phyloP scores from a whole-genome alignment of 2,113 vertebrate species.

The Nothoprocta perdicaria region DNA sequence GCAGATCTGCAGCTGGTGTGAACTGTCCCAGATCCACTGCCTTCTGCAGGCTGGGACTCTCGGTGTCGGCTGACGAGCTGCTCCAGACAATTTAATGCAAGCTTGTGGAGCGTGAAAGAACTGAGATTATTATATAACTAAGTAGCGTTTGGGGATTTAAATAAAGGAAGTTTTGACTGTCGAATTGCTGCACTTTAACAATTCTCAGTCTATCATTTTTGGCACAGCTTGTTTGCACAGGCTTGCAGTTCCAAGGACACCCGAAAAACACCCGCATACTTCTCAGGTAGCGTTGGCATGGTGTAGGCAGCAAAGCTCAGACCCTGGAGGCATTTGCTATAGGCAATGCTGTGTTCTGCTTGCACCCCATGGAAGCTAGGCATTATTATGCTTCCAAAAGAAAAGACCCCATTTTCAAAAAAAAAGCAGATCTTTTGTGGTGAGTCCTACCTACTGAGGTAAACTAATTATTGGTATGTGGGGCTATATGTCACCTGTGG shows the following conservation, averaged over 20 bases:
- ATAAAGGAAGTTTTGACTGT: conserved; percentile 75
- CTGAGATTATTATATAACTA: conserved; percentile 54
- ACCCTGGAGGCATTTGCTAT: background rate
- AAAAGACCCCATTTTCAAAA: conserved; percentile 8
- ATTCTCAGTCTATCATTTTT: conserved; percentile 72
- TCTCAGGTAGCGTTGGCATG: background rate
- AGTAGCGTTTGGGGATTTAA: conserved; percentile 71
- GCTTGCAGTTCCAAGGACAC: conserved; percentile 7
- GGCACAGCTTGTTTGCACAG: conserved; percentile 41
- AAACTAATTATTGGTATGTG: conserved; percentile 36
- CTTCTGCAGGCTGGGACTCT: background rate
- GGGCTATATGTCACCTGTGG: background rate
- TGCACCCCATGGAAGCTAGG: background rate
- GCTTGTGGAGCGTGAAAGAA: background rate
- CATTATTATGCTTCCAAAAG: background rate
- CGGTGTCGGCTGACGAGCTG: background rate
- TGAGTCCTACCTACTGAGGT: background rate
- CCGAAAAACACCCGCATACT: background rate
- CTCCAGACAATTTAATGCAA: conserved; percentile 55
- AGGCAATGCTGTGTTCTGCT: rapidly evolving
- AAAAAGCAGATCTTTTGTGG: background rate
- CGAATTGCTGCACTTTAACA: conserved; percentile 62
- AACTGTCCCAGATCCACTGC: background rate
- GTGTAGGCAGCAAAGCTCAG: background rate
- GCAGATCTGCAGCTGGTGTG: conserved; percentile 33